A percentile compares a stretch with the other conserved stretches of the same genome.
Evolutionary conservation across 2,113 vertebrate genomes (phyloP).

Genomic region (Gorilla gorilla): DNA sequence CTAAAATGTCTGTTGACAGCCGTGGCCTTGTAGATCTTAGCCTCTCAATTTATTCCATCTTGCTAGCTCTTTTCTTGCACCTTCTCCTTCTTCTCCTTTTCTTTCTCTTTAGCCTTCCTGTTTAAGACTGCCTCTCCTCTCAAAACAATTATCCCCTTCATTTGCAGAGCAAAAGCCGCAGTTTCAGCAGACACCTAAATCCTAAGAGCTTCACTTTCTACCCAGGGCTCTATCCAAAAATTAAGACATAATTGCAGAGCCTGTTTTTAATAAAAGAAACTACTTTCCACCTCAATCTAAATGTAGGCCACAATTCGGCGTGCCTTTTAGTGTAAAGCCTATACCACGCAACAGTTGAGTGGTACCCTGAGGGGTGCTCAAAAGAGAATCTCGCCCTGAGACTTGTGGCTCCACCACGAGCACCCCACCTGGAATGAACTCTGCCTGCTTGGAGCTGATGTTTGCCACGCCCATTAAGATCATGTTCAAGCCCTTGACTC

Average conservation of each 20-base stretch:
- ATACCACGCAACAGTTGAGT: too few species aligned
- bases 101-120: background rate
- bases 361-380: background rate
- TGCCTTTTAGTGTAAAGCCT: background rate
- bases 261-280: background rate
- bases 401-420: too few species aligned
- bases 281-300: background rate
- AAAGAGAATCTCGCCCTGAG: background rate
- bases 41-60: too few species aligned
- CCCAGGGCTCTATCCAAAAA: background rate
- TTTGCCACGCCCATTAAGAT: background rate
- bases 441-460: background rate
- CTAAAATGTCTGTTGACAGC: background rate
- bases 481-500: background rate
- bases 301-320: background rate
- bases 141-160: background rate
- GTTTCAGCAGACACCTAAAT: background rate
- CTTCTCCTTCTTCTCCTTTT: background rate
- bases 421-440: background rate
- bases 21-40: background rate
- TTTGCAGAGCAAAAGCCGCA: background rate
- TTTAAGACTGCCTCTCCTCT: background rate
- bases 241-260: background rate
- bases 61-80: background rate
- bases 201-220: background rate